A percentile compares a stretch with the other conserved stretches of the same genome.
These are phyloP conservation scores for Tanytarsus gracilentus DNA, from an alignment of 2,888 invertebrate species.

Conservation along the genomic window DNA sequence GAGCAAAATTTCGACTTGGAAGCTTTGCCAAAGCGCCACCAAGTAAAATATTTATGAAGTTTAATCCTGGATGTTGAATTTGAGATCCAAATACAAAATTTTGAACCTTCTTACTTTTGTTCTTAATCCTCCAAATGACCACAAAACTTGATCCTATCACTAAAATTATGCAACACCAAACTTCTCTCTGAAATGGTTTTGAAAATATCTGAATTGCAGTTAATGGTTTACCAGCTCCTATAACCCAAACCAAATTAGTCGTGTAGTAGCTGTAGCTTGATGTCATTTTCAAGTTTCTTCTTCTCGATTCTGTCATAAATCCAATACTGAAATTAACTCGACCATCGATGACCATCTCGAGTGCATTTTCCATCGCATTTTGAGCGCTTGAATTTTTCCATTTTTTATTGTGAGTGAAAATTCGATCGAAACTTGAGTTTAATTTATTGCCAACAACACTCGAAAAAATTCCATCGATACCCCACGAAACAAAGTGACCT, in stretches of 20 bases:
- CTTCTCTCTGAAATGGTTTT: background rate
- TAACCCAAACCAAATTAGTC: background rate
- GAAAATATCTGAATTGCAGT: background rate
- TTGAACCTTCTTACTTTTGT: background rate
- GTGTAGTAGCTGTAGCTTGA: background rate
- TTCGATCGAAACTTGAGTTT: background rate
- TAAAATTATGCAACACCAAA: background rate
- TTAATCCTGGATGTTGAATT: background rate
- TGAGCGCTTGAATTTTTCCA: background rate
- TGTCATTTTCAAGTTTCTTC: background rate
- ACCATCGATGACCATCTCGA: background rate
- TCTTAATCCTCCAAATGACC: background rate
- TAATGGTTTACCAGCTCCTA: background rate
- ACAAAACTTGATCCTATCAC: background rate
- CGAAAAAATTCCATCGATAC: background rate
- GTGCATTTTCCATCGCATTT: background rate
- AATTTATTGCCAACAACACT: background rate
- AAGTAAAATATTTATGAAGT: background rate
- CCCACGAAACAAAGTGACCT: background rate
- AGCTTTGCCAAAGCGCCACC: background rate
- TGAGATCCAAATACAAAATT: background rate
- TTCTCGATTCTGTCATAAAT: background rate
- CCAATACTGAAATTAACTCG: background rate
- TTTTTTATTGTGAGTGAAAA: background rate
- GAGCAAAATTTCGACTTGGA: background rate